Evolutionary conservation across 2,113 vertebrate genomes (phyloP), one percentile per base, ranked within the genome.

Genomic region (Etheostoma spectabile): DNA sequence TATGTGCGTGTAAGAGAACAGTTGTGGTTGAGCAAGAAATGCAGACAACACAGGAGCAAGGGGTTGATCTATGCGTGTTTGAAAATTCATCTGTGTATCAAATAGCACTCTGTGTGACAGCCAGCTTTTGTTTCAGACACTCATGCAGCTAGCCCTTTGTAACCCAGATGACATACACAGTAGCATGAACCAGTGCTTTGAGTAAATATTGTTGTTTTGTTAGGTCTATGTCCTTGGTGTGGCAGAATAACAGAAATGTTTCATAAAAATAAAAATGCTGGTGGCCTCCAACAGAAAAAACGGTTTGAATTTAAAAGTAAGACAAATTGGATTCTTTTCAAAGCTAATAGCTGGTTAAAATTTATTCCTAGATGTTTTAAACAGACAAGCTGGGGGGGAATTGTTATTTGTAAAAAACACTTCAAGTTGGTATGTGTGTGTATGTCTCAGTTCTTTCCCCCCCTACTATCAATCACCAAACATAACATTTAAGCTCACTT

Each of bases 391-490:
- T 57, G 30, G 13, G 35, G 33, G 33, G 74, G 70, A 35, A 19
- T 60, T 66, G 82, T 57, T 77, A 72, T 84, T 76, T 80, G 49
- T 77, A 68, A 56, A 46, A 86, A 80, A 79, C 51, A 71, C 65
- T 69, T 69, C 8, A 62, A 69, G 69, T 80, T 66, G 85, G 82
- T 73, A 38, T 78, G 46, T 62, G 77, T 56, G 74, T 45, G 48
- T 7, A 75, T 38, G 78, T 80, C 82, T 86, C 14, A 51, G 49
- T 27, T 79, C 84, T 73, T 88, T 88, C 64, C 74, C 80, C 80
- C 80, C 59, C 62, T 11, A 68, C 65, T 45, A 91, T 91, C 88
- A 80, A 88, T 93, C 85, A 93, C 84, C 84, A 74, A 86, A 86
- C 79, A 82, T 79, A 67, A 86, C 74, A 79, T 82, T 81, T 59